Evolutionary conservation across 2,888 invertebrate genomes (phyloP).

Genomic region (Scotopteryx bipunctaria): DNA sequence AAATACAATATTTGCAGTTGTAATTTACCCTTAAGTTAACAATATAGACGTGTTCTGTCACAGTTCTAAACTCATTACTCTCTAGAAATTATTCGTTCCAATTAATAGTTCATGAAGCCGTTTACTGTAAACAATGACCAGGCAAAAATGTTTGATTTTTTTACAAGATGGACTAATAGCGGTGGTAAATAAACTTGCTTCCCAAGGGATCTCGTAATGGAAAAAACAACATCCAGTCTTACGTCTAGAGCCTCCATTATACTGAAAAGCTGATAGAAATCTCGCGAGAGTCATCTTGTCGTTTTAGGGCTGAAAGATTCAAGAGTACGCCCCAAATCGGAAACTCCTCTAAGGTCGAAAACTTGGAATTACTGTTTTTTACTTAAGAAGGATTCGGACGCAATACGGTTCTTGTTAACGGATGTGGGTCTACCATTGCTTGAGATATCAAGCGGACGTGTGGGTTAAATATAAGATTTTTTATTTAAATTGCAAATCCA

Average conservation of each 20-base stretch:
- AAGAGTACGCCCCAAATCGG: constrained; percentile 3
- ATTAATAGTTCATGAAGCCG: too few species aligned
- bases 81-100: too few species aligned
- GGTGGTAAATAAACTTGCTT: constrained; percentile 2
- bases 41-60: too few species aligned
- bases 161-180: not conserved
- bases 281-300: constrained; percentile 17
- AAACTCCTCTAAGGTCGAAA: constrained; percentile 5
- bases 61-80: too few species aligned
- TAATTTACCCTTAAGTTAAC: too few species aligned
- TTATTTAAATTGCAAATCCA: too few species aligned
- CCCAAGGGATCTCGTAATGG: constrained; percentile 10
- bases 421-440: not conserved
- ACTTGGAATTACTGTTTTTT: not conserved
- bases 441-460: too few species aligned
- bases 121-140: too few species aligned
- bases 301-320: constrained; percentile 12
- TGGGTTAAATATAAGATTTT: too few species aligned
- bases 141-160: not conserved
- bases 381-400: not conserved
- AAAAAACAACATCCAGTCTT: constrained; percentile 6
- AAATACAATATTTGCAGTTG: too few species aligned
- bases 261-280: constrained; percentile 11
- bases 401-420: not conserved
- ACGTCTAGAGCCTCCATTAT: constrained; percentile 1